These are phyloP conservation scores for Zaprionus taronus DNA, from an alignment of 1,140 invertebrate genomes.

Conservation along the genomic window DNA sequence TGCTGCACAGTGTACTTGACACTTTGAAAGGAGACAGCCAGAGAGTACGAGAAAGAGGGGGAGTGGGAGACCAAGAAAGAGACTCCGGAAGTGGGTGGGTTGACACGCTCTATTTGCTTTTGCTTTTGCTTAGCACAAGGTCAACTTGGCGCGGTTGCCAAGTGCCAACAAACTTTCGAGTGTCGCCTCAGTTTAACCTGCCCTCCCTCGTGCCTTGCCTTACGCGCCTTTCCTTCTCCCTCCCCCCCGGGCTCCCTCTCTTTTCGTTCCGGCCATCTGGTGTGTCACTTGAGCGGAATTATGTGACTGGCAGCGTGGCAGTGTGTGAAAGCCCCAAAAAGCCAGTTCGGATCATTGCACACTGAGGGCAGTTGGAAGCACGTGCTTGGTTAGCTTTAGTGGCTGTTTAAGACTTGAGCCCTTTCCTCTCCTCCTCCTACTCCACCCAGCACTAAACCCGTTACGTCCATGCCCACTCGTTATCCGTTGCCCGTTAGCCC, in stretches of 20 bases:
- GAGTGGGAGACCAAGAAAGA: neutral
- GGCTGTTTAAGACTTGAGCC: conserved; percentile 66
- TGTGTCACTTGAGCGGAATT: conserved; percentile 73
- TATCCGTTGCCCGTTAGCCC: neutral
- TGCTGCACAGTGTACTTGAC: conserved; percentile 1
- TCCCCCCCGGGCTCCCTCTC: neutral
- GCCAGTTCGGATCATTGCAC: conserved; percentile 70
- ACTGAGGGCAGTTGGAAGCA: conserved; percentile 39
- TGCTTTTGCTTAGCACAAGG: conserved; percentile 56
- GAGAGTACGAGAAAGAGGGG: neutral
- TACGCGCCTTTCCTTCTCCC: neutral
- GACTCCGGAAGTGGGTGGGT: neutral
- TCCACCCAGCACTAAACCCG: neutral
- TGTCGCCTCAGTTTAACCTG: conserved; percentile 31
- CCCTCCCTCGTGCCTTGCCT: neutral
- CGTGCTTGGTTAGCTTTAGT: conserved; percentile 71
- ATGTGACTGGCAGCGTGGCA: conserved; percentile 62
- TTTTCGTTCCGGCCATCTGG: conserved; percentile 33
- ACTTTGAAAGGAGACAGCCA: conserved; percentile 9
- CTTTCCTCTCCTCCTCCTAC: neutral
- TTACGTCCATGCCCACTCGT: neutral
- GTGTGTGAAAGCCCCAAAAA: conserved; percentile 43
- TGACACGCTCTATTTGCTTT: conserved; percentile 59
- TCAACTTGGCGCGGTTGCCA: conserved; percentile 65
- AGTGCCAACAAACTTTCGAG: conserved; percentile 74